A percentile compares a stretch with the other conserved stretches of the same genome.
phyloP scores from a whole-genome alignment of 2,797 vertebrate genomes.

The Thunnus albacares region DNA sequence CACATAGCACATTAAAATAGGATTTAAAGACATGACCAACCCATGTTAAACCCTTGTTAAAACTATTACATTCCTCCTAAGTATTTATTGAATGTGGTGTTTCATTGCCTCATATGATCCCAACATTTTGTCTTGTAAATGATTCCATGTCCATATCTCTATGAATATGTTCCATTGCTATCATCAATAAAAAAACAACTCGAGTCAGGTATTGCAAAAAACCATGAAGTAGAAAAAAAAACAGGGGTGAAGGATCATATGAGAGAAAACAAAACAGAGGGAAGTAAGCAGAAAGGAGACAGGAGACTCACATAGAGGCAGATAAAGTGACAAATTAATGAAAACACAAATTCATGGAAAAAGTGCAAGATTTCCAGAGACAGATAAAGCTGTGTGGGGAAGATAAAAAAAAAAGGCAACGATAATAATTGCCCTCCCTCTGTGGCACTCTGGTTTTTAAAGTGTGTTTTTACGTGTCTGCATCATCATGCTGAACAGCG shows the following conservation, averaged over 20 bases:
- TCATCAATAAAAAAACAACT: neutral
- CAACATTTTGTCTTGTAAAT: neutral
- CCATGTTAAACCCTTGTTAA: too few relatives aligned
- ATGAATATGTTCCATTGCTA: neutral
- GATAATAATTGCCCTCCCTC: slow-evolving; percentile 77
- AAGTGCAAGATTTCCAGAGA: slow-evolving; percentile 46
- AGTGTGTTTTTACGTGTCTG: slow-evolving; percentile 78
- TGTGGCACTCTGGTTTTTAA: slow-evolving; percentile 72
- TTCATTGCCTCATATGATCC: too few relatives aligned
- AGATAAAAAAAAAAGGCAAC: slow-evolving; percentile 39
- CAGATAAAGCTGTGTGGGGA: slow-evolving; percentile 36
- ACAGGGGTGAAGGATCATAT: neutral
- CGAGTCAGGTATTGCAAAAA: neutral
- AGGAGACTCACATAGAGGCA: neutral
- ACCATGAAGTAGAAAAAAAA: neutral
- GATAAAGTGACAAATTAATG: slow-evolving; percentile 29
- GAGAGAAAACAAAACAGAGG: neutral
- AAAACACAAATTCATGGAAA: slow-evolving; percentile 47
- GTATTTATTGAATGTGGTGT: too few relatives aligned
- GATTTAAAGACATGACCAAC: too few relatives aligned
- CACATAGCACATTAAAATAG: too few relatives aligned
- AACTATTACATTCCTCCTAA: too few relatives aligned
- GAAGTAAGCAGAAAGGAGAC: slow-evolving; percentile 7
- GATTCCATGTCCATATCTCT: neutral
- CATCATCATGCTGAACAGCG: slow-evolving; percentile 64